Percentiles rank a stretch among this genome's conserved stretches.
These are phyloP conservation scores for Salvator merianae DNA, from an alignment of 2,113 vertebrate genomes.

Conservation along the genomic window DNA sequence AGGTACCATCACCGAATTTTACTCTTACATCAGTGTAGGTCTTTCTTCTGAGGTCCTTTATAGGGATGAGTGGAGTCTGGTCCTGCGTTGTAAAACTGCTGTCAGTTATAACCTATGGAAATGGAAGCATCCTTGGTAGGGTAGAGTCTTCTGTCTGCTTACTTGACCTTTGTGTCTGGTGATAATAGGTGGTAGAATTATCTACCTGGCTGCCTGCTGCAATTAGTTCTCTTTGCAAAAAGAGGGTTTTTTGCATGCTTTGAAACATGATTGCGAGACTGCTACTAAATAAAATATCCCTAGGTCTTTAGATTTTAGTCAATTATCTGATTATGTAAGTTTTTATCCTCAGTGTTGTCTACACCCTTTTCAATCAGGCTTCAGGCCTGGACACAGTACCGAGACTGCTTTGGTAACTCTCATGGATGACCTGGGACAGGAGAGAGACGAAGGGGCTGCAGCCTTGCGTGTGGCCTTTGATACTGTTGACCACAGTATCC, in stretches of 20 bases:
- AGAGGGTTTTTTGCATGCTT: neutral
- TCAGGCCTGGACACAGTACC: too few species aligned
- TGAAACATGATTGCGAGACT: neutral
- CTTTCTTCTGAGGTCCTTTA: neutral
- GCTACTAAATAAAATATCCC: neutral
- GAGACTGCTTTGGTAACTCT: too few species aligned
- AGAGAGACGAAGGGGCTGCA: too few species aligned
- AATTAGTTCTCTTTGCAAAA: neutral
- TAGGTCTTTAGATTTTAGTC: neutral
- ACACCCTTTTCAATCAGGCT: too few species aligned
- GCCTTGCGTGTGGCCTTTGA: too few species aligned
- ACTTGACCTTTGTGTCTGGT: neutral
- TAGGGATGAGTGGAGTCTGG: neutral
- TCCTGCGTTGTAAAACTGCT: neutral
- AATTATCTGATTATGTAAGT: too few species aligned
- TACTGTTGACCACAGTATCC: too few species aligned
- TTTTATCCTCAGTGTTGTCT: too few species aligned
- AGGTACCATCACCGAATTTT: neutral
- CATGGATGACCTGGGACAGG: too few species aligned
- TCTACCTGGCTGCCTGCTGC: neutral
- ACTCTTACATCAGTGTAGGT: neutral
- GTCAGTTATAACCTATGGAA: neutral
- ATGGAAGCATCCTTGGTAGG: neutral
- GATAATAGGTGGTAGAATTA: neutral
- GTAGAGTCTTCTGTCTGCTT: neutral